Percentiles rank a stretch among this genome's conserved stretches.
Conservation (phyloP, 1,140 invertebrate species). For the Drosophila setifemur region DNA sequence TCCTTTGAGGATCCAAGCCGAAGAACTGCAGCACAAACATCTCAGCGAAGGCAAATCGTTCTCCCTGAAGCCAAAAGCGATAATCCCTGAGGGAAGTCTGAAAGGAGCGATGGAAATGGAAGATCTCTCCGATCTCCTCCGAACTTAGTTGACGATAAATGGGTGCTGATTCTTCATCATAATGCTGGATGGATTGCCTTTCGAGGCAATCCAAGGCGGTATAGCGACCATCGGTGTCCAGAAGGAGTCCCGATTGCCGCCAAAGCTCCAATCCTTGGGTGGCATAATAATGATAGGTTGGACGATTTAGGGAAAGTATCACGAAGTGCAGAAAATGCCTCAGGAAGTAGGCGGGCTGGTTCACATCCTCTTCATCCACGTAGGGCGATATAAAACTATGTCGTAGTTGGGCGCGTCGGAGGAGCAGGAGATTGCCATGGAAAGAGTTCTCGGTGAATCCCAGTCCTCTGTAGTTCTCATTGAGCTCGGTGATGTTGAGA, state of each 20-base stretch:
- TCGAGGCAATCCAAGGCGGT: conserved; percentile 69
- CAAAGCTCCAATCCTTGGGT: conserved; percentile 69
- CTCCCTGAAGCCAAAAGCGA: conserved; percentile 69
- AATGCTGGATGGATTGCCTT: conserved; percentile 37
- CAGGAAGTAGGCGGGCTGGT: conserved; percentile 68
- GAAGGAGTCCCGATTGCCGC: conserved; percentile 48
- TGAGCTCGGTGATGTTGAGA: conserved; percentile 51
- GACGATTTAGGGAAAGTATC: conserved; percentile 54
- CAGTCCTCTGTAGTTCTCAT: conserved; percentile 11
- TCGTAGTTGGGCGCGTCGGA: conserved; percentile 39
- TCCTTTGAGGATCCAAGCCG: conserved; percentile 43
- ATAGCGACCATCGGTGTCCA: conserved; percentile 68
- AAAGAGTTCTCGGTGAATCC: conserved; percentile 27
- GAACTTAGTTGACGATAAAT: conserved; percentile 43
- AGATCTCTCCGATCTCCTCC: conserved; percentile 52
- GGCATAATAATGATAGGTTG: conserved; percentile 77
- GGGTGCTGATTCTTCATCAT: conserved; percentile 13
- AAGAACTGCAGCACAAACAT: conserved; percentile 67
- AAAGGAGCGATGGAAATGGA: conserved; percentile 66
- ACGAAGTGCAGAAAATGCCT: conserved; percentile 68
- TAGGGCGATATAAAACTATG: conserved; percentile 44
- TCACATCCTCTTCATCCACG: conserved; percentile 62
- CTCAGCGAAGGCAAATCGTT: conserved; percentile 74
- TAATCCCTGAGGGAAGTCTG: conserved; percentile 52
- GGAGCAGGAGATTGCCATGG: conserved; percentile 52